phyloP scores from a whole-genome alignment of 2,113 vertebrate species.

The Corynorhinus townsendii region DNA sequence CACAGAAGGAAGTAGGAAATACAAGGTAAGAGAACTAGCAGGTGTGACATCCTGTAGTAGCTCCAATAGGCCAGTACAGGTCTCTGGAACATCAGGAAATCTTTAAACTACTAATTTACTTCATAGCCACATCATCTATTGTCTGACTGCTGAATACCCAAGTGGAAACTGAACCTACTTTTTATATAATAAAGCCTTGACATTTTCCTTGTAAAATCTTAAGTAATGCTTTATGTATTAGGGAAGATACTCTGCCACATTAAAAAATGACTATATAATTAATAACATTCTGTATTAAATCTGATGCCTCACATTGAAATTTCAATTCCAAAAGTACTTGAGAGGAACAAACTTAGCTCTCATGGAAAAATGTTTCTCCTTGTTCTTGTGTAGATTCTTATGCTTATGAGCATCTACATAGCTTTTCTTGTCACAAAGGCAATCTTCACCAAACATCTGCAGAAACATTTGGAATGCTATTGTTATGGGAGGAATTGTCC shows the following conservation, averaged over 20 bases:
- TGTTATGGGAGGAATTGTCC: slow-evolving; percentile 68
- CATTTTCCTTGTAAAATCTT: not conserved
- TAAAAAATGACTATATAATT: not conserved
- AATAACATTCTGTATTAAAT: not conserved
- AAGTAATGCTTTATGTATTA: not conserved
- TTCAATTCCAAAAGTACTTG: not conserved
- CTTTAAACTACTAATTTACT: not conserved
- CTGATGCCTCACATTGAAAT: not conserved
- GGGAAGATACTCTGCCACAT: not conserved
- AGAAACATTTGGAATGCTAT: slow-evolving; percentile 67
- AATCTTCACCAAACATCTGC: slow-evolving; percentile 64
- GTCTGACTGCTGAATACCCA: not conserved
- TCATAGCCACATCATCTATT: not conserved
- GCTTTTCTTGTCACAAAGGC: slow-evolving; percentile 62
- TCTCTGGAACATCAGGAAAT: not conserved
- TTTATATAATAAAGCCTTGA: not conserved
- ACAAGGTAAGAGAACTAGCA: not conserved
- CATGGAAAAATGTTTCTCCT: not conserved
- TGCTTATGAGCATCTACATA: slow-evolving; percentile 46
- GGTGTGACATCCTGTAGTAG: not conserved
- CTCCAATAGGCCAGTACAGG: not conserved
- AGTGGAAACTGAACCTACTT: not conserved
- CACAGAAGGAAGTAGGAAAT: not conserved
- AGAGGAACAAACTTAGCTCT: slow-evolving; percentile 8
- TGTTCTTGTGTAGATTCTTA: slow-evolving; percentile 46